These are phyloP conservation scores for Typhlichthys subterraneus DNA, from an alignment of 2,797 vertebrate genomes.

Conservation along the genomic window DNA sequence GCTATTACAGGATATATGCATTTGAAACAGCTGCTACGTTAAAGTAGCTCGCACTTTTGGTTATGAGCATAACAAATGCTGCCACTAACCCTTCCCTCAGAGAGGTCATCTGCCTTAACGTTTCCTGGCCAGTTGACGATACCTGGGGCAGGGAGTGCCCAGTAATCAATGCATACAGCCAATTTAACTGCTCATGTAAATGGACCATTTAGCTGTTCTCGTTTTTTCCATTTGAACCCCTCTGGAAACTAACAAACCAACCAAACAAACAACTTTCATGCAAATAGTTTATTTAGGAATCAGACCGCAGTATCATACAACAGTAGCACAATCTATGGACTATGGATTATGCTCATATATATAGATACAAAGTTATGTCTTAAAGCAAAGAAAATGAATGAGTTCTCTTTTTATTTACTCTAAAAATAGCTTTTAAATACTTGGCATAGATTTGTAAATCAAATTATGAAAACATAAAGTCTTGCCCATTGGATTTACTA, in stretches of 20 bases:
- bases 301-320: conserved; percentile 79
- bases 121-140: no score
- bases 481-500: conserved; percentile 71
- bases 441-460: conserved; percentile 81
- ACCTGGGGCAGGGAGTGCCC: no score
- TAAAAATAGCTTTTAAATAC: conserved; percentile 84
- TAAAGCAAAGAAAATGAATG: conserved; percentile 73
- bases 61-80: no score
- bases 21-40: no score
- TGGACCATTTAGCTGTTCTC: no score
- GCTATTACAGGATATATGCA: background rate
- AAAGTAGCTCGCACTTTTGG: no score
- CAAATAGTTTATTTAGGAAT: conserved; percentile 84
- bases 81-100: no score
- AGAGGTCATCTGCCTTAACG: no score
- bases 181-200: no score
- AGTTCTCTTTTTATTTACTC: conserved; percentile 71
- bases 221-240: no score
- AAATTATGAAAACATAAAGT: conserved; percentile 75
- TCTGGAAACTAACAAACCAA: conserved; percentile 22
- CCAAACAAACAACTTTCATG: conserved; percentile 64
- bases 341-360: conserved; percentile 78
- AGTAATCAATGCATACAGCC: no score
- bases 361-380: conserved; percentile 80
- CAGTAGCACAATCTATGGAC: conserved; percentile 78